phyloP scores from a whole-genome alignment of 2,888 invertebrate genomes.

The Andrena dorsata region DNA sequence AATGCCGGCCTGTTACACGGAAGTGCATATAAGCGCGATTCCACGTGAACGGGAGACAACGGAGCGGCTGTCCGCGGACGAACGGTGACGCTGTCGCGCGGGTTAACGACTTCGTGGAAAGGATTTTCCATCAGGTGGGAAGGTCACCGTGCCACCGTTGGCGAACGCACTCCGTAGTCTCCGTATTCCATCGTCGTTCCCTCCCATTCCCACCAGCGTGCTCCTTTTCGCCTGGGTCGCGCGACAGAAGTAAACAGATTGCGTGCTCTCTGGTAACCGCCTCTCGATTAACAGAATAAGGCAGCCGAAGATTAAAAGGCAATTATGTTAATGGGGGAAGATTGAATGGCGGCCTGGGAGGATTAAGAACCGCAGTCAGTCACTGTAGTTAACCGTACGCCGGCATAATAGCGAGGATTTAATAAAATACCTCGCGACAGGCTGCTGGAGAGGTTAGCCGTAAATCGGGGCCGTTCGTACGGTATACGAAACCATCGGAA shows the following conservation, averaged over 20 bases:
- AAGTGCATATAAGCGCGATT: conserved; percentile 70
- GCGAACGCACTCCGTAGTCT: not conserved
- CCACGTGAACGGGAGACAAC: conserved; percentile 71
- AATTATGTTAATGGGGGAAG: conserved; percentile 57
- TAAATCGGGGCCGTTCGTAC: conserved; percentile 28
- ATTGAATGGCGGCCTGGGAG: conserved; percentile 42
- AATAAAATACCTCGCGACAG: conserved; percentile 45
- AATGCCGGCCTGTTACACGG: conserved; percentile 78
- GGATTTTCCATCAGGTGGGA: conserved; percentile 52
- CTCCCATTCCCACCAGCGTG: not conserved
- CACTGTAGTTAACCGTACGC: conserved; percentile 16
- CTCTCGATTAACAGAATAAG: conserved; percentile 32
- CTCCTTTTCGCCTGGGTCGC: conserved; percentile 27
- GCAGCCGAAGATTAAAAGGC: conserved; percentile 41
- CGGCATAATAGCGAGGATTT: conserved; percentile 46
- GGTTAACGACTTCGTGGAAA: conserved; percentile 74
- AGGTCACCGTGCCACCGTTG: conserved; percentile 42
- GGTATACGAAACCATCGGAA: conserved; percentile 20
- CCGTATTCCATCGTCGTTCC: not conserved
- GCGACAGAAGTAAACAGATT: conserved; percentile 12
- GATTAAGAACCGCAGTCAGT: conserved; percentile 51
- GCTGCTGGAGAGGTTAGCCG: conserved; percentile 24
- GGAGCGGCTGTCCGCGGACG: conserved; percentile 72
- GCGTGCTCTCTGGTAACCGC: not conserved
- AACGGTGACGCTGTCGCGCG: conserved; percentile 71